These are phyloP conservation scores for Pilophorus perplexus DNA, from an alignment of 2,888 invertebrate genomes.

Conservation along the genomic window DNA sequence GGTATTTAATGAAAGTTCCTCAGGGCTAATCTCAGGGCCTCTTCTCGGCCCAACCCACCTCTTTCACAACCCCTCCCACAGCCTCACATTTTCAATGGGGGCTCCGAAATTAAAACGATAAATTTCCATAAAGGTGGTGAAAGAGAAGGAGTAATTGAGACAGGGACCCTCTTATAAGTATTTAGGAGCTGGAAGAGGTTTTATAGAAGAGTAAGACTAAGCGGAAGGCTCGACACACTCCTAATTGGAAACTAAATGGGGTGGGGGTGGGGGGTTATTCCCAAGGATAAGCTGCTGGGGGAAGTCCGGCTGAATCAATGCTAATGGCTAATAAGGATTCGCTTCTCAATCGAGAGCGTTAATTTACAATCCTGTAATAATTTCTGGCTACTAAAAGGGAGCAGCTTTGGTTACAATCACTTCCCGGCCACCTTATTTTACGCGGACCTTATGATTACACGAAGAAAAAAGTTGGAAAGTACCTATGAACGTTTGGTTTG, in stretches of 20 bases:
- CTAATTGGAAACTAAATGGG: slow-evolving; percentile 37
- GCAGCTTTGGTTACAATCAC: too few species aligned
- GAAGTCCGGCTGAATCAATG: slow-evolving; percentile 16
- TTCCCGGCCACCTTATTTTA: too few species aligned
- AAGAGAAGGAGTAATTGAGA: slow-evolving; percentile 42
- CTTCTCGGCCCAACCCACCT: neutral
- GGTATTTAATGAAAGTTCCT: slow-evolving; percentile 43
- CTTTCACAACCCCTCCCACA: slow-evolving; percentile 1
- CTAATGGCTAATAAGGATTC: slow-evolving; percentile 35
- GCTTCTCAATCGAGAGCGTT: slow-evolving; percentile 25
- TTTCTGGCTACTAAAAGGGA: too few species aligned
- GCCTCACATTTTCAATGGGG: too few species aligned
- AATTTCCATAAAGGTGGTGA: slow-evolving; percentile 45
- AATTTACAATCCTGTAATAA: slow-evolving; percentile 29
- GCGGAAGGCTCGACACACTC: slow-evolving; percentile 31
- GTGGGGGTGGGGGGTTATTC: neutral
- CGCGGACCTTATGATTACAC: too few species aligned
- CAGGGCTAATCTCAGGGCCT: slow-evolving; percentile 30
- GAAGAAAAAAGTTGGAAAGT: too few species aligned
- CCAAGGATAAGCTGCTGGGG: neutral
- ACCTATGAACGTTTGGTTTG: too few species aligned
- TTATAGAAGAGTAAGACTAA: slow-evolving; percentile 36
- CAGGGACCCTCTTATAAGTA: slow-evolving; percentile 42
- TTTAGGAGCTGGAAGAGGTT: slow-evolving; percentile 39
- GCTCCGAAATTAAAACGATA: slow-evolving; percentile 45